phyloP scores from a whole-genome alignment of 2,113 vertebrate genomes.

The Paramisgurnus dabryanus region DNA sequence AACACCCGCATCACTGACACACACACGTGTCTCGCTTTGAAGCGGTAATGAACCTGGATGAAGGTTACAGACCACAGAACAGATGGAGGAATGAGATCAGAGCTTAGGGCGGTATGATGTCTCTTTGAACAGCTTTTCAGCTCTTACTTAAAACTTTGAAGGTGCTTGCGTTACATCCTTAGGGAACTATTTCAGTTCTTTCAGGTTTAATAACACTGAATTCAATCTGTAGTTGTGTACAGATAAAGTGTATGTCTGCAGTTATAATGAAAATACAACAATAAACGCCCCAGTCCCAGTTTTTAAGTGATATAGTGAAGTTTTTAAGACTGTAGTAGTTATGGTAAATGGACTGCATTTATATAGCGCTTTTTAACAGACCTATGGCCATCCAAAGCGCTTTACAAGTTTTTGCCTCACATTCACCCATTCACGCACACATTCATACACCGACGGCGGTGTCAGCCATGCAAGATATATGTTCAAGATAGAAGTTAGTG shows the following conservation, averaged over 20 bases:
- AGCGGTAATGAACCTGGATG: conserved; percentile 45
- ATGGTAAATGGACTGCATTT: too few species aligned
- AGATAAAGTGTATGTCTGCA: not conserved
- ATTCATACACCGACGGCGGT: too few species aligned
- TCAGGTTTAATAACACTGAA: not conserved
- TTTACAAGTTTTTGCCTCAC: too few species aligned
- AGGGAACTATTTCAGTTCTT: conserved; percentile 4
- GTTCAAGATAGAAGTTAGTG: too few species aligned
- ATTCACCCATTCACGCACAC: too few species aligned
- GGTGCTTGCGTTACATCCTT: not conserved
- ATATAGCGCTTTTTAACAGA: too few species aligned
- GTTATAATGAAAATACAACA: not conserved
- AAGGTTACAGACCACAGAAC: conserved; percentile 41
- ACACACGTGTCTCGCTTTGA: conserved; percentile 28
- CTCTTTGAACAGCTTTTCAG: conserved; percentile 35
- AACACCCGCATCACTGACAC: conserved; percentile 56
- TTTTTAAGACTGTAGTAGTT: too few species aligned
- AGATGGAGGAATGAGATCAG: conserved; percentile 34
- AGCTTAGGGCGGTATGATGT: conserved; percentile 18
- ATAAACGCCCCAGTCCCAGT: too few species aligned
- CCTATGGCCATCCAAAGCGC: too few species aligned
- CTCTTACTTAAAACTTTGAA: conserved; percentile 25
- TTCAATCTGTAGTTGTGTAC: not conserved
- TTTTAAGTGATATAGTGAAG: not conserved
- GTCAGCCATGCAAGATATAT: too few species aligned